Evolutionary conservation across 2,888 invertebrate genomes (phyloP).

Genomic region (Sarcophaga variegata): DNA sequence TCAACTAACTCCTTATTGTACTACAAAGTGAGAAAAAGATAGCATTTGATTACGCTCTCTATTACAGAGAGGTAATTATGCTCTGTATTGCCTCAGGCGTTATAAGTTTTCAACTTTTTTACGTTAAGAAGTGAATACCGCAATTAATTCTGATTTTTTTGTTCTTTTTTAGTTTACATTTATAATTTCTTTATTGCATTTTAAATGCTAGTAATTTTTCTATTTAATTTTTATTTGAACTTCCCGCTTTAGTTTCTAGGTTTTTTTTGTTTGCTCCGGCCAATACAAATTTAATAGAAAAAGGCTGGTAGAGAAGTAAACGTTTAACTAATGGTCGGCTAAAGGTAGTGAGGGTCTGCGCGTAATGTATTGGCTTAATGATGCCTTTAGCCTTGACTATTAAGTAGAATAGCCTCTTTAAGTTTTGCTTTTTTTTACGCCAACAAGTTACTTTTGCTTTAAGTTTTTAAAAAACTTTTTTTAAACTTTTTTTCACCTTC

Average conservation of each 20-base stretch:
- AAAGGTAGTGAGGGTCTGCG: not conserved
- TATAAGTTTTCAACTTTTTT: too few species aligned
- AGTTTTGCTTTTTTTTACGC: slow-evolving; percentile 9
- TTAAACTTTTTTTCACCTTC: not conserved
- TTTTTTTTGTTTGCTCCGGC: not conserved
- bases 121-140: too few species aligned
- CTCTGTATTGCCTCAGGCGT: too few species aligned
- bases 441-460: slow-evolving; percentile 8
- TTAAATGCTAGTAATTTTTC: not conserved
- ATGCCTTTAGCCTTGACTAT: slow-evolving; percentile 59
- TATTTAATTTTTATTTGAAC: not conserved
- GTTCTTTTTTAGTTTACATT: too few species aligned
- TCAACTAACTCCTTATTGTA: too few species aligned
- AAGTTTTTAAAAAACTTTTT: not conserved
- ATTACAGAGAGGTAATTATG: too few species aligned
- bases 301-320: slow-evolving; percentile 30
- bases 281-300: slow-evolving; percentile 31
- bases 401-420: slow-evolving; percentile 37
- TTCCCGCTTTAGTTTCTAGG: not conserved
- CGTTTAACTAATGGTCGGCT: slow-evolving; percentile 31
- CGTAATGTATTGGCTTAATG: slow-evolving; percentile 48
- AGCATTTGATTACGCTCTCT: too few species aligned
- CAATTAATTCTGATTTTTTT: too few species aligned
- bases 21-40: too few species aligned
- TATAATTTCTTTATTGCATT: too few species aligned